A percentile compares a stretch with the other conserved stretches of the same genome.
Evolutionary conservation across 2,888 invertebrate species (phyloP).

Genomic region (Linyphia triangularis): DNA sequence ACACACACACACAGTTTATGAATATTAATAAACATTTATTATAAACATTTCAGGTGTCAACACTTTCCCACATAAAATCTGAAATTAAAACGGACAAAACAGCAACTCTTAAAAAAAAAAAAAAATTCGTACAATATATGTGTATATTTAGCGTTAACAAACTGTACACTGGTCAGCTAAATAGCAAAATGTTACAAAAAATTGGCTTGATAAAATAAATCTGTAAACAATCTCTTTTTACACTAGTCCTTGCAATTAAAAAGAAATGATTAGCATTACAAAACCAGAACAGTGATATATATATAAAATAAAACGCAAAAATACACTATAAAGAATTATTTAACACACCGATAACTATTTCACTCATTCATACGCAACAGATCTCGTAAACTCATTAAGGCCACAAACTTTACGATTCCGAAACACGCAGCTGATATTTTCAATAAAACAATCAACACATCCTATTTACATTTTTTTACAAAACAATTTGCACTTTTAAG

Average conservation of each 20-base stretch:
- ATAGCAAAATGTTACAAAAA: conserved; percentile 16
- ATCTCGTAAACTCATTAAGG: background rate
- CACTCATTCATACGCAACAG: background rate
- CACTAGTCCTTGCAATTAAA: background rate
- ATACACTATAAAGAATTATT: background rate
- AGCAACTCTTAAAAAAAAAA: conserved; percentile 24
- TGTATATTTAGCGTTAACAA: conserved; percentile 7
- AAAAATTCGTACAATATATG: conserved; percentile 51
- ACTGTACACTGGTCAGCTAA: conserved; percentile 34
- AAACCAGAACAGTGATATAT: background rate
- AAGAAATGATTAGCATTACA: background rate
- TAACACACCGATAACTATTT: background rate
- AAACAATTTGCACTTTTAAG: conserved; percentile 17
- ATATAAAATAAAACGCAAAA: background rate
- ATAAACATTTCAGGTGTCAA: conserved; percentile 22
- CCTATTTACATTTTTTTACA: conserved; percentile 37
- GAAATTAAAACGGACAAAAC: background rate
- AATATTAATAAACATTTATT: conserved; percentile 39
- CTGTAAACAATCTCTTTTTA: background rate
- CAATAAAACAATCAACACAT: background rate
- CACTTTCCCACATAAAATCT: conserved; percentile 32
- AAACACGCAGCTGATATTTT: background rate
- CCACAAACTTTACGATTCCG: background rate
- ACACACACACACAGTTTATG: no score
- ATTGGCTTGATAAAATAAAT: background rate